Conservation (phyloP, 2,797 vertebrate genomes). For the Peromyscus eremicus region DNA sequence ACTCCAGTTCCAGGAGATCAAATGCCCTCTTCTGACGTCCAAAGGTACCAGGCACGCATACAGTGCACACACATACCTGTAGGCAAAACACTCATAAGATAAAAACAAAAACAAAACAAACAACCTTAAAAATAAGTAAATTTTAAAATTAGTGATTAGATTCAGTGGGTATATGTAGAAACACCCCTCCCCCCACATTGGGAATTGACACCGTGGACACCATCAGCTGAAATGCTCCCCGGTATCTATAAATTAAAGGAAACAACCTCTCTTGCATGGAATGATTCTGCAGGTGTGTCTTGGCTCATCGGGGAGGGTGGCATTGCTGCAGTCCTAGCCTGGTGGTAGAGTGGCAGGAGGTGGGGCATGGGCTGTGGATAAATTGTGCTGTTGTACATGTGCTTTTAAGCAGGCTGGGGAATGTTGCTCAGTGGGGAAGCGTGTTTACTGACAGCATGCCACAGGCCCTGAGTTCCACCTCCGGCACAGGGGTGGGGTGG, state of each 20-base stretch:
- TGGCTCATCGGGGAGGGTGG: not conserved
- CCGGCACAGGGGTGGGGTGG: not conserved
- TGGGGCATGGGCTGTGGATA: accelerated
- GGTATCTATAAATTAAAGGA: not conserved
- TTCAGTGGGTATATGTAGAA: slow-evolving; percentile 8
- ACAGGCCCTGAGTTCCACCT: not conserved
- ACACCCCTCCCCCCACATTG: not conserved
- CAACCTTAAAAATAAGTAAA: not conserved
- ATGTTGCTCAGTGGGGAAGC: not conserved
- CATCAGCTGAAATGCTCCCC: not conserved
- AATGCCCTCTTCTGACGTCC: not conserved
- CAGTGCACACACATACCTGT: not conserved
- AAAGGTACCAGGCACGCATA: not conserved
- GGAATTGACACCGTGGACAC: not conserved
- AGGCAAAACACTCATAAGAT: not conserved
- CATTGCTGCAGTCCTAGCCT: not conserved
- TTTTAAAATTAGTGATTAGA: not conserved
- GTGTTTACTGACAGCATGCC: not conserved
- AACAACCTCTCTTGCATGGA: not conserved
- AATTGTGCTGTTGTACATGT: not conserved
- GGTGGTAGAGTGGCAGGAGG: not conserved
- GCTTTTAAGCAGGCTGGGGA: not conserved
- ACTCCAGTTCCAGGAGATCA: not conserved
- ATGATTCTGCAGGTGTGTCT: not conserved
- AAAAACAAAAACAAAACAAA: not conserved